A percentile compares a stretch with the other conserved stretches of the same genome.
Evolutionary conservation across 2,888 invertebrate species (phyloP).

Genomic region (Drosophila borborema): DNA sequence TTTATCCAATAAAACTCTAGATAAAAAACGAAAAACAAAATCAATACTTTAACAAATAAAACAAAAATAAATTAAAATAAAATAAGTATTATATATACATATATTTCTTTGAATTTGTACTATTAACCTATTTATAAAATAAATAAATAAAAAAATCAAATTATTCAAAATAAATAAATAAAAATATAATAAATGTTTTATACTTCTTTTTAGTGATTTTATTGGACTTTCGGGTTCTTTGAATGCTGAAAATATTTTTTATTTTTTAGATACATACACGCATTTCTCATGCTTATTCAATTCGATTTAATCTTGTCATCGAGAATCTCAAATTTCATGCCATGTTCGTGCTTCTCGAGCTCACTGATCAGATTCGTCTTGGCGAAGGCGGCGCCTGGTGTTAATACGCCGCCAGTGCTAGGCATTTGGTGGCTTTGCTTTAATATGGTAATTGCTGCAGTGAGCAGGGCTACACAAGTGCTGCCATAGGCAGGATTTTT

Average conservation of each 20-base stretch:
- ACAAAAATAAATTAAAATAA: too few species aligned
- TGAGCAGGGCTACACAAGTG: constrained; percentile 90
- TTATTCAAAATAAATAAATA: too few species aligned
- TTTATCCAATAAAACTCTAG: too few species aligned
- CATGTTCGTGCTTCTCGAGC: constrained; percentile 88
- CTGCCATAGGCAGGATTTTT: constrained; percentile 90
- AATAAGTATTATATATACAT: too few species aligned
- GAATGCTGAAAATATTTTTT: not conserved
- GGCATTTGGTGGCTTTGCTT: constrained; percentile 92
- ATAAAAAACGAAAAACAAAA: too few species aligned
- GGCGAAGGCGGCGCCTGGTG: constrained; percentile 94
- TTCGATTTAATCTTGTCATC: not conserved
- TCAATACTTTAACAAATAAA: too few species aligned
- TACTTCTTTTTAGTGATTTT: not conserved
- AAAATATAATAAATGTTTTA: too few species aligned
- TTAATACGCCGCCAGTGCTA: constrained; percentile 92
- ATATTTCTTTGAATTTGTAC: too few species aligned
- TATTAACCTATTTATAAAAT: too few species aligned
- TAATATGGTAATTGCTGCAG: constrained; percentile 91
- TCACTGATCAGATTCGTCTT: constrained; percentile 92
- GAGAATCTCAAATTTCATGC: constrained; percentile 89
- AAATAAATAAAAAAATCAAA: too few species aligned
- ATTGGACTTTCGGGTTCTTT: not conserved
- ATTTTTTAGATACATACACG: not conserved
- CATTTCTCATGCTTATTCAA: not conserved